Base-by-base conservation (phyloP, 1,140 invertebrate genomes). In the Berghia stephanieae region DNA sequence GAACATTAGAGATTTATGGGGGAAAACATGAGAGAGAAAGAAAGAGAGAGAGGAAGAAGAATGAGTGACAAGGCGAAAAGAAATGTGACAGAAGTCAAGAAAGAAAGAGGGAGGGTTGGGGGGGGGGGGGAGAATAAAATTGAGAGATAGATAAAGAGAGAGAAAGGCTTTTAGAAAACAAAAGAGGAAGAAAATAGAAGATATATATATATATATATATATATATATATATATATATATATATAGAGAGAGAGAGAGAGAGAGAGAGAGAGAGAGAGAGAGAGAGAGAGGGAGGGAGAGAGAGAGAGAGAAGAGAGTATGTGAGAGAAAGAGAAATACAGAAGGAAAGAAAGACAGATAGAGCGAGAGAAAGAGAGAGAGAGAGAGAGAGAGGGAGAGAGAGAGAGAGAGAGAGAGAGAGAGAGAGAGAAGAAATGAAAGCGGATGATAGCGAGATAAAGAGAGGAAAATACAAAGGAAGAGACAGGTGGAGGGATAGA, bases 231-330 rank as follows among this genome's bases (percentile, higher is more conserved):
- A n/a, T n/a, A n/a, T n/a, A 75, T 27, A 75, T 52, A 40, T 4
- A 63, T 13, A 66, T 31, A 66, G 73, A 46, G 57, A 75, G 36
- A 75, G 73, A 38, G 10, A 63, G 34, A 46, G 18, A 3, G 18
- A 0, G 43, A 34, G 24, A 40, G 34, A 4, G n/a, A 42, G 43
- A 43, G 0, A n/a, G n/a, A 46, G 66, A 40, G 49, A 34, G 60
- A 44, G 60, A 42, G 42, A n/a, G 49, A 31, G 24, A 34, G 38
- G 49, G 42, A 38, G 49, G 49, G 46, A 38, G 16, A 36, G 57
- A 72, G 52, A 34, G 67, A 31, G 71, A 38, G 46, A 38, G 44
- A 31, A 57, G 71, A 73, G 36, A 42, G 44, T 4, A 13, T 34
- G 5, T 6, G 52, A 40, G 31, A 40, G 63, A 44, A 34, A 46